A percentile compares a stretch with the other conserved stretches of the same genome.
These are phyloP conservation scores for Trichosurus vulpecula DNA, from an alignment of 2,797 vertebrate species.

Conservation along the genomic window DNA sequence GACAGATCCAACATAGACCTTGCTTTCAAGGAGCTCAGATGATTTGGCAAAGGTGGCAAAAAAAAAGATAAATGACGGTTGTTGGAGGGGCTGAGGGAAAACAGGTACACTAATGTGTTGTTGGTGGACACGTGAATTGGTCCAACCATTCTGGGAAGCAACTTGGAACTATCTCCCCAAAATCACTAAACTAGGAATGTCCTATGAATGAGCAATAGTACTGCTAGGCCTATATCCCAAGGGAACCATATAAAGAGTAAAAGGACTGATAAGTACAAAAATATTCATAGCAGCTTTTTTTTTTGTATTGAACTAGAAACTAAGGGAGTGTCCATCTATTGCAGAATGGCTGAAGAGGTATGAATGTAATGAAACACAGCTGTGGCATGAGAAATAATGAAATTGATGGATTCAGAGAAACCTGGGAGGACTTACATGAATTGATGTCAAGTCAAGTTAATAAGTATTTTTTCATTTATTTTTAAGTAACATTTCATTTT, in stretches of 20 bases:
- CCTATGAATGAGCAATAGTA: neutral
- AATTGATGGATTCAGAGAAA: neutral
- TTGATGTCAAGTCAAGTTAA: neutral
- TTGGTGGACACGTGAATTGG: neutral
- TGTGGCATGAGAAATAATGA: neutral
- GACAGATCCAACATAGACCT: neutral
- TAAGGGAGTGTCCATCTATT: neutral
- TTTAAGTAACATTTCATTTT: neutral
- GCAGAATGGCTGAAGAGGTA: neutral
- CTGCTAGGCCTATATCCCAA: neutral
- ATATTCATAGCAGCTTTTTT: neutral
- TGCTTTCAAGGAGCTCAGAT: neutral
- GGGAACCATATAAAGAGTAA: neutral
- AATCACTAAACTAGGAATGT: neutral
- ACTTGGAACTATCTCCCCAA: neutral
- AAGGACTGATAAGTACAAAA: neutral
- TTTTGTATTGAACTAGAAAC: neutral
- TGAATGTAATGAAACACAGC: neutral
- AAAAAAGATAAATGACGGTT: neutral
- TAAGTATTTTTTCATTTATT: neutral
- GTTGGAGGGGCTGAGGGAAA: neutral
- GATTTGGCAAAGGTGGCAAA: neutral
- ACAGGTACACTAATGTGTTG: neutral
- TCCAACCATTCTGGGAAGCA: neutral
- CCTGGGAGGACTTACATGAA: neutral